A percentile compares a stretch with the other conserved stretches of the same genome.
These are phyloP conservation scores for Gavialis gangeticus DNA, from an alignment of 2,113 vertebrate genomes.

Conservation along the genomic window DNA sequence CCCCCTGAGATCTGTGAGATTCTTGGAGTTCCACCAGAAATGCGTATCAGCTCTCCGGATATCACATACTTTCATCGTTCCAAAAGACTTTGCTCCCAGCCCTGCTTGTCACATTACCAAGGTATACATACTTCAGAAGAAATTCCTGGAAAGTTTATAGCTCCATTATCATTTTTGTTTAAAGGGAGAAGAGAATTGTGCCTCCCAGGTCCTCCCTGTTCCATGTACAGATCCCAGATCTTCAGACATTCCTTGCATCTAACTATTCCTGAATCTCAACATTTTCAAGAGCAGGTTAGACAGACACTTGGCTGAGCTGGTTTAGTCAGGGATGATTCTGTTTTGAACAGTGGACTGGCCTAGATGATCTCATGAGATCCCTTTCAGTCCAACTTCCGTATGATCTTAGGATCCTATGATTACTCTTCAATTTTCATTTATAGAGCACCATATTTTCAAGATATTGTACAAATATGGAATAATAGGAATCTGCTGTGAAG, in stretches of 20 bases:
- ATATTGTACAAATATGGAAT: not conserved
- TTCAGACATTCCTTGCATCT: not conserved
- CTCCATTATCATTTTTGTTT: not conserved
- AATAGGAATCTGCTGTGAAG: not conserved
- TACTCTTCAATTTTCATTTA: not conserved
- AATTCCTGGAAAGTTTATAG: not conserved
- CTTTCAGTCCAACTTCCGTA: too few species aligned
- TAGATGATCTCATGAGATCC: too few species aligned
- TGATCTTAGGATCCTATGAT: too few species aligned
- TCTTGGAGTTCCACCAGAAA: not conserved
- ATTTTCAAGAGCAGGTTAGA: too few species aligned
- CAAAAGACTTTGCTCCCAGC: not conserved
- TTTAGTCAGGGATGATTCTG: too few species aligned
- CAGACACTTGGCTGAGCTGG: too few species aligned
- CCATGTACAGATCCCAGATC: not conserved
- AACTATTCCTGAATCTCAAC: not conserved
- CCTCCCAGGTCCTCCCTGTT: rapidly evolving
- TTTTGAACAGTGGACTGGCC: too few species aligned
- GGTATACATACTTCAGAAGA: not conserved
- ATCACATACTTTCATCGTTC: too few species aligned
- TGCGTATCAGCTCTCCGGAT: too few species aligned
- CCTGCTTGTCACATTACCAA: not conserved
- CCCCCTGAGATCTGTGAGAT: not conserved
- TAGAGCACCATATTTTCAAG: not conserved
- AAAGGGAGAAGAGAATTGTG: not conserved